phyloP scores from a whole-genome alignment of 2,113 vertebrate species.

The Spilogale gracilis region DNA sequence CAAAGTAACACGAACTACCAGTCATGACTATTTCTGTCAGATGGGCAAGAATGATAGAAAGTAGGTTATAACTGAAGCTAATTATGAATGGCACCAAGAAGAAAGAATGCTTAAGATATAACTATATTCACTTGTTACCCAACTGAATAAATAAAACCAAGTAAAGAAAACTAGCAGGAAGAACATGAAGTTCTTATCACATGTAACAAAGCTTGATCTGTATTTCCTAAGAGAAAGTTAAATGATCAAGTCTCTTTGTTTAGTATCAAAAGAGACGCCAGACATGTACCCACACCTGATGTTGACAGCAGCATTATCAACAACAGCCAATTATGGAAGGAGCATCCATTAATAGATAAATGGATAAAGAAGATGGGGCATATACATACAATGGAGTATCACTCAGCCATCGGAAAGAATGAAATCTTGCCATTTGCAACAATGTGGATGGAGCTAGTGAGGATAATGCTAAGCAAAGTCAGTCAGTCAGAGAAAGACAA shows the following conservation, averaged over 20 bases:
- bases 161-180: neutral
- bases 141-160: constrained; percentile 37
- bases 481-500: neutral
- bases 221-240: neutral
- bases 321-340: neutral
- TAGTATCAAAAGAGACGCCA: neutral
- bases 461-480: neutral
- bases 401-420: neutral
- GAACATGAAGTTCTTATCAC: neutral
- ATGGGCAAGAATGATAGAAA: constrained; percentile 5
- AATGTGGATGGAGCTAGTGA: neutral
- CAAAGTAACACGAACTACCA: constrained; percentile 1
- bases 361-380: neutral
- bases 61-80: neutral
- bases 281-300: neutral
- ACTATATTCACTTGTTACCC: neutral
- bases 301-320: neutral
- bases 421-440: neutral
- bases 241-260: neutral
- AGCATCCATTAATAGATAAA: neutral
- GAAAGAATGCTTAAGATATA: constrained; percentile 35
- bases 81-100: constrained; percentile 23
- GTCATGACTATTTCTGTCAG: constrained; percentile 10
- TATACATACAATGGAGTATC: neutral
- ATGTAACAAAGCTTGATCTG: neutral